These are phyloP conservation scores for Suricata suricatta DNA, from an alignment of 2,113 vertebrate genomes.

Conservation along the genomic window DNA sequence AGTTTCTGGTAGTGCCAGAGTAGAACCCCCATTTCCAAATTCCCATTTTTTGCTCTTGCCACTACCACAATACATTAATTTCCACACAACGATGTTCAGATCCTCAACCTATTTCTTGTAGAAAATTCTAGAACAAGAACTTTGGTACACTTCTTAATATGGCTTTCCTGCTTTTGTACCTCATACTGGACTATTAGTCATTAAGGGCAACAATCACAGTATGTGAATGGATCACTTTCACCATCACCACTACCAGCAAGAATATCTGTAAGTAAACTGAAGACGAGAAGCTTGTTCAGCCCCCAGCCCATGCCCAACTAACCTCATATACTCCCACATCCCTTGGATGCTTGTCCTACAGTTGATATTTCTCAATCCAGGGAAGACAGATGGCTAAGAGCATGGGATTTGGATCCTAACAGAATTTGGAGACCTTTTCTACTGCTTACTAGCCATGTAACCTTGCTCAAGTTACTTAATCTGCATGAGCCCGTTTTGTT, in stretches of 20 bases:
- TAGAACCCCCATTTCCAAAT: background rate
- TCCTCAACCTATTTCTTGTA: background rate
- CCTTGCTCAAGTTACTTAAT: constrained; percentile 50
- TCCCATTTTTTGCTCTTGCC: background rate
- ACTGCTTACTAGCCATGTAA: constrained; percentile 48
- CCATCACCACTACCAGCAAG: constrained; percentile 2
- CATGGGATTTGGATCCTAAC: constrained; percentile 31
- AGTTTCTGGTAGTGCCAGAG: background rate
- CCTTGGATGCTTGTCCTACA: constrained; percentile 23
- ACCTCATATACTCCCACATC: constrained; percentile 18
- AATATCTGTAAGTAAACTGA: constrained; percentile 9
- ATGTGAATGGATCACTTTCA: background rate
- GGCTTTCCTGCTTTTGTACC: background rate
- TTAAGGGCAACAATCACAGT: background rate
- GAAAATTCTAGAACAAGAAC: constrained; percentile 3
- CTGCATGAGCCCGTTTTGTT: constrained; percentile 18
- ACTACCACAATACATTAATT: background rate
- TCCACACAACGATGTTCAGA: background rate
- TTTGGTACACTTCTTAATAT: background rate
- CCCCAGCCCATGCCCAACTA: background rate
- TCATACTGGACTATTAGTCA: background rate
- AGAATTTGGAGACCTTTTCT: constrained; percentile 21
- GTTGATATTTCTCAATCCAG: constrained; percentile 42
- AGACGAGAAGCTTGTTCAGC: background rate
- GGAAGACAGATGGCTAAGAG: constrained; percentile 49